Evolutionary conservation across 2,113 vertebrate species (phyloP), one percentile per base, ranked within the genome.

Genomic region (Gymnobelideus leadbeateri): DNA sequence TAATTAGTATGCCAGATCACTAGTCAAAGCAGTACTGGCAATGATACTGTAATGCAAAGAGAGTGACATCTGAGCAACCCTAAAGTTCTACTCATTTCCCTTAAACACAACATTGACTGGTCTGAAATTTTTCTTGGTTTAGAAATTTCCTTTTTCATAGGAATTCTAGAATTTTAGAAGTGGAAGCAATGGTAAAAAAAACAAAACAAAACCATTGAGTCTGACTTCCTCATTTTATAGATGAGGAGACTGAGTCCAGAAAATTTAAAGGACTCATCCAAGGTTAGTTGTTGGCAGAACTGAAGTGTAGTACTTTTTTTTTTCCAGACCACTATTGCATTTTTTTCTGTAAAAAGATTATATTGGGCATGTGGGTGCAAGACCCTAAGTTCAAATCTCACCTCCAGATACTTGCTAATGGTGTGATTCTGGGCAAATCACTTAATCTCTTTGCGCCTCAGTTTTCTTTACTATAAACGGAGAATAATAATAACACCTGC

Each of bases 101-200:
- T 37, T n/a, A 92, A 77, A 92, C 68, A 91, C 93, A 77, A 23
- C 49, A 91, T 93, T 95, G 55, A 93, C 43, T 25, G 21, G 89
- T 43, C 96, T 89, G 26, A 94, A 93, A 52, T 94, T 95, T 89
- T 91, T 97, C 92, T 95, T 89, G 94, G 57, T 95, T 95, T 95
- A 90, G 16, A 51, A 95, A 91, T 54, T 68, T 92, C 26, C n/a
- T 47, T 92, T 28, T 26, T 95, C 89, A 46, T 92, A 51, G 25
- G 16, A n/a, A n/a, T 77, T 77, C 61, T 77, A 77, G 37, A 77
- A 77, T 77, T 37, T 77, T 77, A 77, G 1, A 77, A 77, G 37
- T 77, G 37, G 31, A 77, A n/a, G 61, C 37, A 77, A n/a, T n/a
- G 37, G 37, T n/a, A 19, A 31, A 77, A n/a, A 77, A 68, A 55